Conservation (phyloP, 2,888 invertebrate species). For the Euclidia mi region DNA sequence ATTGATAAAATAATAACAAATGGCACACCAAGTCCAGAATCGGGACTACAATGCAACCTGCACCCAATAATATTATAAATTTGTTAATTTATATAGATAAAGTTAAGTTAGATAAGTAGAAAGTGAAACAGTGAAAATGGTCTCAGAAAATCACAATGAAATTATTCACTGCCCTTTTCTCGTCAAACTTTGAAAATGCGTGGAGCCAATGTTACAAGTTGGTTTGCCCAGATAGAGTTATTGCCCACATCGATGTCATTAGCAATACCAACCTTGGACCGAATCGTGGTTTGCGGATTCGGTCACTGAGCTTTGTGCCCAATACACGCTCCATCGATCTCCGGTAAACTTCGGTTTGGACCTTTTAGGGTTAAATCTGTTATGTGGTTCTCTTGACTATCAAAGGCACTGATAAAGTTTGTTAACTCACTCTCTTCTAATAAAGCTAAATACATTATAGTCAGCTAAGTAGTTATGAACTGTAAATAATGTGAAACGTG, state of each 20-base stretch:
- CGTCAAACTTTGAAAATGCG: background rate
- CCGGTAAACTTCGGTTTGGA: conserved; percentile 16
- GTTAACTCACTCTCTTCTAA: too few species aligned
- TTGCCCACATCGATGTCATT: conserved; percentile 14
- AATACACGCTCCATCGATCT: conserved; percentile 22
- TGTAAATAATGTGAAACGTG: too few species aligned
- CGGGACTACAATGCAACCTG: too few species aligned
- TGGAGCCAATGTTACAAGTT: background rate
- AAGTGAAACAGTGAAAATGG: background rate
- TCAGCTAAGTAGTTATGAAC: too few species aligned
- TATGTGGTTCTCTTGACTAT: conserved; percentile 9
- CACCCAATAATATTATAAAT: too few species aligned
- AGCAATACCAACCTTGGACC: conserved; percentile 11
- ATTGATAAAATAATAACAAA: too few species aligned
- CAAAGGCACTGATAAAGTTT: conserved; percentile 12
- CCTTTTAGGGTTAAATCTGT: conserved; percentile 13
- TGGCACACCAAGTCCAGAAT: too few species aligned
- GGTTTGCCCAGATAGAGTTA: background rate
- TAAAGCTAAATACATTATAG: too few species aligned
- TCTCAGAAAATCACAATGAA: background rate
- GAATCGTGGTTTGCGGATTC: conserved; percentile 17
- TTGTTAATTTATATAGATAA: too few species aligned
- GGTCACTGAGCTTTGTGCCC: conserved; percentile 25
- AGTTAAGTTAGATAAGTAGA: too few species aligned
- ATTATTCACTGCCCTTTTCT: background rate